Percentiles rank a stretch among this genome's conserved stretches.
These are phyloP conservation scores for Leptopilina syphax DNA, from an alignment of 2,888 invertebrate species.

Conservation along the genomic window DNA sequence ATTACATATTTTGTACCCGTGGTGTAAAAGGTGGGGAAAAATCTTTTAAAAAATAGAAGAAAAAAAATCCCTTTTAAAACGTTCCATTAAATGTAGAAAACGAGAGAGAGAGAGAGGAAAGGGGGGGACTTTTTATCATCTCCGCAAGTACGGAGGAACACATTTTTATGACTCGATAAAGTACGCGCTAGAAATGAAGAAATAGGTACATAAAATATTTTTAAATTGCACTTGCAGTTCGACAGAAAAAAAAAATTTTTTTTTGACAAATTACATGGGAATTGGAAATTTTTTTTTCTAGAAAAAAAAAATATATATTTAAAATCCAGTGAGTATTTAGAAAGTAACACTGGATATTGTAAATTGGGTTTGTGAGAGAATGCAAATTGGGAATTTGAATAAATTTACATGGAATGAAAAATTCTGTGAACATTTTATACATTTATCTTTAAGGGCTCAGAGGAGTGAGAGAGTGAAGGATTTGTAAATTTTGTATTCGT, in stretches of 20 bases:
- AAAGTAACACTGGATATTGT: neutral
- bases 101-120: neutral
- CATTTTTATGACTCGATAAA: slow-evolving; percentile 19
- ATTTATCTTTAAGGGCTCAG: neutral
- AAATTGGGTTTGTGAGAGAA: neutral
- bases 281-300: neutral
- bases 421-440: neutral
- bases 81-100: slow-evolving; percentile 3
- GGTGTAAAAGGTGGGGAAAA: no score
- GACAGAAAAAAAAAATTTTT: neutral
- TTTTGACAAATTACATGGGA: neutral
- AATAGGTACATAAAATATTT: slow-evolving; percentile 14
- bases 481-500: neutral
- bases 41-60: no score
- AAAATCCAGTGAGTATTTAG: neutral
- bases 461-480: neutral
- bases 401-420: slow-evolving; percentile 6
- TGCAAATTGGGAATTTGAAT: neutral
- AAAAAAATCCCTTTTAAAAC: neutral
- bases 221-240: slow-evolving; percentile 2
- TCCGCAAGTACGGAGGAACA: neutral
- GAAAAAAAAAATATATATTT: neutral
- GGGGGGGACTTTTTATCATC: neutral
- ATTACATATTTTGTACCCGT: no score
- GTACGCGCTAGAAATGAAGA: neutral